phyloP scores from a whole-genome alignment of 2,888 invertebrate species.

The Caenorhabditis doughertyi region DNA sequence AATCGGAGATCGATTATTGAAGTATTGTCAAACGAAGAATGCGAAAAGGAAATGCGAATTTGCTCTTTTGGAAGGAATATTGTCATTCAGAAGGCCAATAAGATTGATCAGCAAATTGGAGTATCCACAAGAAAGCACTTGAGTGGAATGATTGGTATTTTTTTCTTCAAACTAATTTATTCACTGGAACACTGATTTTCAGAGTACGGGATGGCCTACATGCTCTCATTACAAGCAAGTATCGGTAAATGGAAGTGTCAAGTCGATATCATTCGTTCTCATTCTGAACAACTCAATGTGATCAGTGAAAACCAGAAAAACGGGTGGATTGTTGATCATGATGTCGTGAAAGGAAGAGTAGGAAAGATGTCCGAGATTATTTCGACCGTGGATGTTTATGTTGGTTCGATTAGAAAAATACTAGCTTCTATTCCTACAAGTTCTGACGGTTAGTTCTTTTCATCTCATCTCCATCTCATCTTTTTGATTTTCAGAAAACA shows the following conservation, averaged over 20 bases:
- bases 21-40: conserved; percentile 39
- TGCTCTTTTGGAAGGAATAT: conserved; percentile 67
- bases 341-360: conserved; percentile 10
- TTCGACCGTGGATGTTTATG: conserved; percentile 12
- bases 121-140: conserved; percentile 70
- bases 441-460: conserved; percentile 33
- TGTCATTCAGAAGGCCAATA: conserved; percentile 60
- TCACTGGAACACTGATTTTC: conserved; percentile 9
- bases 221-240: conserved; percentile 54
- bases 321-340: conserved; percentile 55
- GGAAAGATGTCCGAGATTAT: neutral
- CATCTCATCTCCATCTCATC: neutral
- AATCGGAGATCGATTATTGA: conserved; percentile 59
- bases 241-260: conserved; percentile 30
- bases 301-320: conserved; percentile 37
- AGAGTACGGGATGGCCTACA: conserved; percentile 72
- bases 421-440: conserved; percentile 24
- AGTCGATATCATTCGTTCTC: neutral
- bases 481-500: conserved; percentile 21
- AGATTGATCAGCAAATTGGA: conserved; percentile 69
- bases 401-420: conserved; percentile 30
- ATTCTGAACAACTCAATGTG: conserved; percentile 8
- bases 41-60: conserved; percentile 52
- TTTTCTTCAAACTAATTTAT: neutral
- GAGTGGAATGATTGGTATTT: conserved; percentile 68